Conservation (phyloP, 2,113 vertebrate species). For the Dissostichus mawsoni region DNA sequence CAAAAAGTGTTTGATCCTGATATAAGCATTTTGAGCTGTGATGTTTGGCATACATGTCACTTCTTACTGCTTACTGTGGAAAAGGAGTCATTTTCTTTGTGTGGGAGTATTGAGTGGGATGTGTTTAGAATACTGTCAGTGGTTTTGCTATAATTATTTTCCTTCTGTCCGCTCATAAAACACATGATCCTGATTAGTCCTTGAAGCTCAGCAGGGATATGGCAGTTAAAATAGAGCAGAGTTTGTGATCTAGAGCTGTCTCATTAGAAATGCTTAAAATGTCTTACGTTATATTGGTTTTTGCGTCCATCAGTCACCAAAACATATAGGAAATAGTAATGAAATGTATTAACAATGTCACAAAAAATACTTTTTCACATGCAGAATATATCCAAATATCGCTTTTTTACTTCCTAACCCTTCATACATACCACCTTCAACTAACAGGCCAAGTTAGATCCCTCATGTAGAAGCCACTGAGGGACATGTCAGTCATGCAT, state of each 20-base stretch:
- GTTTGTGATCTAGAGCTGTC: neutral
- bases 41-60: slow-evolving; percentile 33
- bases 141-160: slow-evolving; percentile 57
- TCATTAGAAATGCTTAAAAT: neutral
- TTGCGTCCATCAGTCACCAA: neutral
- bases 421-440: neutral
- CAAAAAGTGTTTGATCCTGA: slow-evolving; percentile 38
- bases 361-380: neutral
- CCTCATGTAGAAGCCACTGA: neutral
- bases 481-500: neutral
- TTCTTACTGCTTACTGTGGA: slow-evolving; percentile 32
- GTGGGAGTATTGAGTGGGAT: slow-evolving; percentile 46
- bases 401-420: too few species aligned
- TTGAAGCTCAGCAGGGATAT: slow-evolving; percentile 1
- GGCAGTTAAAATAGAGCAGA: neutral
- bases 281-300: neutral
- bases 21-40: slow-evolving; percentile 29
- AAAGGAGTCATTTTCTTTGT: slow-evolving; percentile 50
- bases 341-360: neutral
- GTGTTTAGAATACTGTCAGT: slow-evolving; percentile 46
- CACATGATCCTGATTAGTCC: slow-evolving; percentile 25
- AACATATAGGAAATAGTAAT: neutral
- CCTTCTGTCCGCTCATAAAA: slow-evolving; percentile 42
- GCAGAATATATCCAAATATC: too few species aligned
- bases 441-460: neutral